Evolutionary conservation across 2,888 invertebrate genomes (phyloP).

Genomic region (Chrysopilus asiliformis): DNA sequence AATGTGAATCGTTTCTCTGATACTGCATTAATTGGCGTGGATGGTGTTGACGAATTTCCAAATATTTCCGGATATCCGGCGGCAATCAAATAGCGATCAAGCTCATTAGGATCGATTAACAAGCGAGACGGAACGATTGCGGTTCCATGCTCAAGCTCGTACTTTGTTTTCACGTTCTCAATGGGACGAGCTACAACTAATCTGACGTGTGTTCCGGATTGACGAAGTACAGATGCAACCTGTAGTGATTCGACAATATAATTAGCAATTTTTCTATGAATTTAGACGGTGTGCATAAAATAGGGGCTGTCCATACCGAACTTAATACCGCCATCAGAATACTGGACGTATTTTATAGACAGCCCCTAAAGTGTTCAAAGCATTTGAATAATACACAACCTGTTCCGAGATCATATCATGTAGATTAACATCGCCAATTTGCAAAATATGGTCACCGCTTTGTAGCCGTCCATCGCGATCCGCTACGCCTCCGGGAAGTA

Average conservation of each 20-base stretch:
- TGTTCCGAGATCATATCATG: constrained; percentile 98
- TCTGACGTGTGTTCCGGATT: constrained; percentile 89
- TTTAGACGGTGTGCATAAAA: too few species aligned
- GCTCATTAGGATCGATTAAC: constrained; percentile 72
- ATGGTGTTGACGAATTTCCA: constrained; percentile 42
- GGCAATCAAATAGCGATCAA: constrained; percentile 74
- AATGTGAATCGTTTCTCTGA: constrained; percentile 35
- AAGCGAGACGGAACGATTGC: constrained; percentile 56
- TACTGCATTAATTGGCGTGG: constrained; percentile 33
- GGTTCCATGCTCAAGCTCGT: constrained; percentile 40
- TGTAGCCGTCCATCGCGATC: constrained; percentile 93
- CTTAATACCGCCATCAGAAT: too few species aligned
- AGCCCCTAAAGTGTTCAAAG: too few species aligned
- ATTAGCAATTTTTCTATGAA: too few species aligned
- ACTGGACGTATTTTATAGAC: too few species aligned
- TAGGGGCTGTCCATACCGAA: too few species aligned
- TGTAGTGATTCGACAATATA: too few species aligned
- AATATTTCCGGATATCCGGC: constrained; percentile 68
- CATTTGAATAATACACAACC: too few species aligned
- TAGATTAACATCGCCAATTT: constrained; percentile 78
- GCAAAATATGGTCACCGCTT: constrained; percentile 96
- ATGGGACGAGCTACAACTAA: constrained; percentile 87
- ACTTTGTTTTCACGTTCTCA: constrained; percentile 52
- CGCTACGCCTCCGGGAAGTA: constrained; percentile 93
- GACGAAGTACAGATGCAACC: constrained; percentile 88